Evolutionary conservation across 2,797 vertebrate species (phyloP).

Genomic region (Anguilla anguilla): DNA sequence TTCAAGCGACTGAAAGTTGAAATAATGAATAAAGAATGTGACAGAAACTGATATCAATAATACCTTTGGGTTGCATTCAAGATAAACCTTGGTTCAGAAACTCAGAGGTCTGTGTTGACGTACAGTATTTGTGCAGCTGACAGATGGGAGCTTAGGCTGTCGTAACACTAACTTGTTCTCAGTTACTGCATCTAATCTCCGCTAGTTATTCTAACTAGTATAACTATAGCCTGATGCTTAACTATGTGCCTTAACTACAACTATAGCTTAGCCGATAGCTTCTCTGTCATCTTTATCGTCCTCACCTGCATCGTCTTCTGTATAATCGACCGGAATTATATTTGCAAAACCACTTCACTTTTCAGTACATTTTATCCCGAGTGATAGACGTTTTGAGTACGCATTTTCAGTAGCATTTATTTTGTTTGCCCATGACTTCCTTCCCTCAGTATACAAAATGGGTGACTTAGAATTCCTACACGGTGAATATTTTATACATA

Average conservation of each 20-base stretch:
- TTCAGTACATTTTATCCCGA: neutral
- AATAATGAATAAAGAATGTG: neutral
- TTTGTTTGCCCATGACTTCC: neutral
- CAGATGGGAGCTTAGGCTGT: slow-evolving; percentile 57
- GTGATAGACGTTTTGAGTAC: neutral
- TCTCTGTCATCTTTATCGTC: too few species aligned
- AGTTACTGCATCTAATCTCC: slow-evolving; percentile 42
- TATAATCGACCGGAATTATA: neutral
- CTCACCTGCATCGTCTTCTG: neutral
- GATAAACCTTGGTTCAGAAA: neutral
- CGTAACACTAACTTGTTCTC: slow-evolving; percentile 55
- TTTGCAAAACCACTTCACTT: neutral
- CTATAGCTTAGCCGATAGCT: too few species aligned
- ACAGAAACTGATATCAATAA: neutral
- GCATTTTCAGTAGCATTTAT: neutral
- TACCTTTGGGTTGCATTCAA: neutral
- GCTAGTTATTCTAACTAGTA: neutral
- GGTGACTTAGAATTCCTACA: slow-evolving; percentile 30
- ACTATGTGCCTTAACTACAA: too few species aligned
- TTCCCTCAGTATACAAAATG: slow-evolving; percentile 50
- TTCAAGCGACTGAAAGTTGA: neutral
- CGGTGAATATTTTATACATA: slow-evolving; percentile 33
- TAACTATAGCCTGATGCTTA: too few species aligned
- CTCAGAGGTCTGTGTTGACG: neutral
- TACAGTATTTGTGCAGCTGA: neutral